These are phyloP conservation scores for Eudyptes chrysolophus DNA, from an alignment of 2,113 vertebrate genomes.

Conservation along the genomic window DNA sequence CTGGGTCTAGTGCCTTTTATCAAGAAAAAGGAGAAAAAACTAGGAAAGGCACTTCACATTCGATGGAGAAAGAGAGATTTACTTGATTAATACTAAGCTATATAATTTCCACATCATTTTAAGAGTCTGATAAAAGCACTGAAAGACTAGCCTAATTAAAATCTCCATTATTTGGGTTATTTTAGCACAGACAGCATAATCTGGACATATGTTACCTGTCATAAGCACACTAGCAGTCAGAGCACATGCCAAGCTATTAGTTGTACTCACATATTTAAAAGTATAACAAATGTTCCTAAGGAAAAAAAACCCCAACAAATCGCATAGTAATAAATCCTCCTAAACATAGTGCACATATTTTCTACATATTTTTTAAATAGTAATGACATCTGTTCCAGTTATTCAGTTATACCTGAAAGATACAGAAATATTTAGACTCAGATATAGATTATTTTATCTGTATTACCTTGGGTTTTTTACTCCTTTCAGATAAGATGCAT, in stretches of 20 bases:
- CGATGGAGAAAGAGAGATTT: neutral
- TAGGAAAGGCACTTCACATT: neutral
- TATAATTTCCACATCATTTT: neutral
- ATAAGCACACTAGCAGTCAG: neutral
- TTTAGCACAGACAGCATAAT: neutral
- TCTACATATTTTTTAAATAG: neutral
- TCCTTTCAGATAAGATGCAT: neutral
- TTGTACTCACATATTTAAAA: neutral
- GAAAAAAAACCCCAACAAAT: neutral
- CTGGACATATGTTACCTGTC: neutral
- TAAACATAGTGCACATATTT: neutral
- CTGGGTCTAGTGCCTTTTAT: neutral
- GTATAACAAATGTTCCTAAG: neutral
- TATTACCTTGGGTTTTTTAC: neutral
- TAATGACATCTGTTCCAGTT: neutral
- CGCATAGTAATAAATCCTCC: neutral
- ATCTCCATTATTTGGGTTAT: neutral
- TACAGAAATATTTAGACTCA: neutral
- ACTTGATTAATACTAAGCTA: neutral
- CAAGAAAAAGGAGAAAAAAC: neutral
- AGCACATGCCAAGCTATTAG: neutral
- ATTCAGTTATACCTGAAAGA: neutral
- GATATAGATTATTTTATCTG: neutral
- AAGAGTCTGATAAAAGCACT: neutral
- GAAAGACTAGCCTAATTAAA: neutral